Conservation (phyloP, 2,113 vertebrate species). For the Grantiella picta region DNA sequence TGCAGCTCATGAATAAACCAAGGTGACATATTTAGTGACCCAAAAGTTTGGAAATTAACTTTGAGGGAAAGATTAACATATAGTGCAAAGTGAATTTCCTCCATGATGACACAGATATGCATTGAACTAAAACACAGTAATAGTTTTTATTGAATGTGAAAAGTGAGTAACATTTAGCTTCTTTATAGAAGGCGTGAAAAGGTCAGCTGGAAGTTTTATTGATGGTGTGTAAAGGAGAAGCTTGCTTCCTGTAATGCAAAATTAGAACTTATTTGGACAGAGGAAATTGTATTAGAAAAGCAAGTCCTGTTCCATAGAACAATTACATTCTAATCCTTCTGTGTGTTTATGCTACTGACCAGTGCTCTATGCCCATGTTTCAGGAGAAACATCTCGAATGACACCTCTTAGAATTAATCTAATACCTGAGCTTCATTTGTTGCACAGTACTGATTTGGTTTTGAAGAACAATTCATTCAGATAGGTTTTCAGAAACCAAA, state of each 20-base stretch:
- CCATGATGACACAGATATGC: conserved; percentile 8
- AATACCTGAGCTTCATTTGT: neutral
- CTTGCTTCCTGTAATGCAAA: neutral
- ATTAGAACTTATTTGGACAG: neutral
- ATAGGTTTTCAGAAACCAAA: neutral
- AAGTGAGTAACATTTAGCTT: conserved; percentile 35
- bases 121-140: conserved; percentile 46
- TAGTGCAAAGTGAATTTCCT: conserved; percentile 10
- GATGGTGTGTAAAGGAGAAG: neutral
- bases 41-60: neutral
- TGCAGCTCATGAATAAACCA: neutral
- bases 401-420: neutral
- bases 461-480: neutral
- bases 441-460: neutral
- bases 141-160: conserved; percentile 59
- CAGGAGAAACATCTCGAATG: neutral
- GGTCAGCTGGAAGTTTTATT: conserved; percentile 24
- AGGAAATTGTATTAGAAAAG: neutral
- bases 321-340: neutral
- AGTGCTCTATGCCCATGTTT: neutral
- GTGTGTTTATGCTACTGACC: neutral
- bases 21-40: neutral
- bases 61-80: neutral
- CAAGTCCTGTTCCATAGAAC: neutral
- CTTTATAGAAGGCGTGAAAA: conserved; percentile 22